Evolutionary conservation across 2,888 invertebrate genomes (phyloP).

Genomic region (Pantelozetes paolii): DNA sequence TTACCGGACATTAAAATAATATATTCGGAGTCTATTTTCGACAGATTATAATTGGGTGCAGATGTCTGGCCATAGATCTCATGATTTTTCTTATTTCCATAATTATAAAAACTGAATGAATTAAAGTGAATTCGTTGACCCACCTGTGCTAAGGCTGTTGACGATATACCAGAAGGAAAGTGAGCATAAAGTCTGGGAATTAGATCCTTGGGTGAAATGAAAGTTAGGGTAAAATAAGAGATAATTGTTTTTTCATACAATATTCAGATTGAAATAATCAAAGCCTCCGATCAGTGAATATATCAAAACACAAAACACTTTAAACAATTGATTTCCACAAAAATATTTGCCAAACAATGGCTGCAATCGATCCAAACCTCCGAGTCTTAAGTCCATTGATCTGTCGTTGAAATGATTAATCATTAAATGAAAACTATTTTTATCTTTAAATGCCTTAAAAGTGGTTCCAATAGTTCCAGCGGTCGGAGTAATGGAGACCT

Average conservation of each 20-base stretch:
- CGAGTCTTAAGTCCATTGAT: not conserved
- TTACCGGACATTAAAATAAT: conserved; percentile 16
- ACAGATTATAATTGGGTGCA: conserved; percentile 18
- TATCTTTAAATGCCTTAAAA: conserved; percentile 6
- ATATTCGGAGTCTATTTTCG: conserved; percentile 18
- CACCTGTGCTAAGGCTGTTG: not conserved
- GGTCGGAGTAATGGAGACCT: conserved; percentile 12
- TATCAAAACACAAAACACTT: conserved; percentile 19
- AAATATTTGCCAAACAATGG: conserved; percentile 31
- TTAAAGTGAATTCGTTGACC: not conserved
- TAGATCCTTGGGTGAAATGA: too few species aligned
- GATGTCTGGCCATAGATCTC: not conserved
- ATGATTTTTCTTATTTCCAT: conserved; percentile 21
- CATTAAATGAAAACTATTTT: not conserved
- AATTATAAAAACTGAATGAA: conserved; percentile 14
- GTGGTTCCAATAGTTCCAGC: not conserved
- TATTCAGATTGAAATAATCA: conserved; percentile 7
- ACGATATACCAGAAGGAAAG: not conserved
- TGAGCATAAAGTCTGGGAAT: not conserved
- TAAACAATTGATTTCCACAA: conserved; percentile 34
- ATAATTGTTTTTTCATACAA: conserved; percentile 29
- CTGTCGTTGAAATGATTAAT: not conserved
- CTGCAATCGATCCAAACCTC: not conserved
- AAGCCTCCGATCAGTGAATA: conserved; percentile 26
- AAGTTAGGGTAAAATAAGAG: too few species aligned